Evolutionary conservation across 2,888 invertebrate genomes (phyloP), one percentile per base, ranked within the genome.

Genomic region (Orchesellides sinensis): DNA sequence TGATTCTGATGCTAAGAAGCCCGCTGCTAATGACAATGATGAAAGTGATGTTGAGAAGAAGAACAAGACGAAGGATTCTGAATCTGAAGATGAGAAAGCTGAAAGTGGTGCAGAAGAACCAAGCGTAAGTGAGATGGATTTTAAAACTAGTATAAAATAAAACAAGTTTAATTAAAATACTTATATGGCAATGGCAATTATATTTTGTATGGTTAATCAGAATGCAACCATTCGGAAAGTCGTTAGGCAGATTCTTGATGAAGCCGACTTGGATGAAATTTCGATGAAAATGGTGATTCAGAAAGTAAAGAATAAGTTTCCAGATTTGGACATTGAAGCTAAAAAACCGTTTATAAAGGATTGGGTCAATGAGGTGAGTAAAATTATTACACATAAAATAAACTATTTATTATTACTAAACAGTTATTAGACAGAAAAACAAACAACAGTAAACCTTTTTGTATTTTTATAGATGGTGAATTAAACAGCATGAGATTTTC

Each of bases 271-370:
- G 61, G 54, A 32, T 17, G 65, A 59, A 47, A 32, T 74, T 4
- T 72, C 83, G 21, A 83, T 83, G 78, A 49, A 66, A 56, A 69
- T 32, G 23, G 54, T 83, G 10, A 32, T 83, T 19, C 68, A 78
- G 17, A n/a, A 73, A 47, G 69, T 83, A n/a, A 35, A 29, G 35
- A 73, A n/a, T 4, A 63, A 63, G 14, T 79, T 56, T 68, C 68
- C 78, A 25, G 49, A 40, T 21, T 35, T 79, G 25, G 69, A 79
- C 47, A 61, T 73, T 23, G 63, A 73, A 2, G 29, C 63, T 35
- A 74, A 74, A n/a, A 72, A 68, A 32, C 1, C 4, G 14, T 68
- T 56, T 8, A 74, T 83, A n/a, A 83, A 79, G 63, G 35, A 66
- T 21, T 32, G 61, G 4, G 79, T 83, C 12, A 73, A 72, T 3